Conservation (phyloP, 2,888 invertebrate species). For the Spilarctia lutea region DNA sequence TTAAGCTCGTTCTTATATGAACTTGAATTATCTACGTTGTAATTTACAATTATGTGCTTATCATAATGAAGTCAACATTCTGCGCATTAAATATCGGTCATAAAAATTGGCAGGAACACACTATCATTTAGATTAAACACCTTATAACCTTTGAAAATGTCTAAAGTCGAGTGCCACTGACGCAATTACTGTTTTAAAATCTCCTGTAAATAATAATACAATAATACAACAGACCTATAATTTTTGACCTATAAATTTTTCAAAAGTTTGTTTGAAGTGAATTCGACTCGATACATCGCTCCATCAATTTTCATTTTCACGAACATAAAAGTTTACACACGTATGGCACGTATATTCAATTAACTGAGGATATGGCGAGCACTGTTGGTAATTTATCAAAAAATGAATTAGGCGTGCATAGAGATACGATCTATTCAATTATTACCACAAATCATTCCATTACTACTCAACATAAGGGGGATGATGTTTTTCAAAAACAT, state of each 20-base stretch:
- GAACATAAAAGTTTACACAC: constrained; percentile 23
- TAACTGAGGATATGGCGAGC: constrained; percentile 38
- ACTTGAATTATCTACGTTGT: no score
- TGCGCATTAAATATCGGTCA: no score
- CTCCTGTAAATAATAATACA: background rate
- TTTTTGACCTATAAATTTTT: constrained; percentile 15
- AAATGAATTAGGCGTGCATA: constrained; percentile 45
- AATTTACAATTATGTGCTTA: background rate
- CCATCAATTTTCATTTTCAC: constrained; percentile 30
- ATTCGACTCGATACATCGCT: constrained; percentile 20
- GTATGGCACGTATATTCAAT: constrained; percentile 38
- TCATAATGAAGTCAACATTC: no score
- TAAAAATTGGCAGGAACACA: no score
- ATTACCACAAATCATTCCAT: constrained; percentile 43
- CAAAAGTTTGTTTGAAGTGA: constrained; percentile 17
- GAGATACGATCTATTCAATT: constrained; percentile 52
- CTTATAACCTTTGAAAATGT: no score
- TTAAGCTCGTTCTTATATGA: background rate
- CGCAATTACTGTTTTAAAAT: background rate
- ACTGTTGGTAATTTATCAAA: constrained; percentile 28
- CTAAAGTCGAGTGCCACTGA: no score
- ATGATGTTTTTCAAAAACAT: constrained; percentile 7
- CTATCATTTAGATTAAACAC: no score
- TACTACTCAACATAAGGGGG: constrained; percentile 15
- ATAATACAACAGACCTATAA: constrained; percentile 7